These are phyloP conservation scores for Cyclargus thomasi DNA, from an alignment of 1,140 invertebrate species.

Conservation along the genomic window DNA sequence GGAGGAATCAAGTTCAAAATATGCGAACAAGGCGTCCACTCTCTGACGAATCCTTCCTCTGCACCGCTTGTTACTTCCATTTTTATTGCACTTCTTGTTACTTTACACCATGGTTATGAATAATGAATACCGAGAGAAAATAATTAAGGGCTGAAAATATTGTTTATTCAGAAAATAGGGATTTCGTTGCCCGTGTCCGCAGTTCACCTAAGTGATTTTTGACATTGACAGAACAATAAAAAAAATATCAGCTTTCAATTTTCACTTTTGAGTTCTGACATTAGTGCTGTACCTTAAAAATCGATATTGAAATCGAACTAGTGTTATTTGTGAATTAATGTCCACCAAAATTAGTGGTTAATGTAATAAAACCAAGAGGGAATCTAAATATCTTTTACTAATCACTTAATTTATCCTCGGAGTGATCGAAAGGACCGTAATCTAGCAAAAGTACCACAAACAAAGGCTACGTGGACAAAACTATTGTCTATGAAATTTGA, in stretches of 20 bases:
- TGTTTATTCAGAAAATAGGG: constrained; percentile 6
- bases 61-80: constrained; percentile 73
- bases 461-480: constrained; percentile 5
- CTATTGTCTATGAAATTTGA: constrained; percentile 2
- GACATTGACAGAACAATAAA: constrained; percentile 1
- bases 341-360: too few species aligned
- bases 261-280: not conserved
- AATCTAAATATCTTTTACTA: too few species aligned
- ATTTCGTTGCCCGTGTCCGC: not conserved
- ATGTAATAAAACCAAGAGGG: too few species aligned
- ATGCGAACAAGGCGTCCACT: constrained; percentile 88
- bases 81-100: constrained; percentile 26
- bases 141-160: not conserved
- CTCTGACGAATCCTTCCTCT: constrained; percentile 80
- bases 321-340: too few species aligned
- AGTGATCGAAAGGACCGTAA: not conserved
- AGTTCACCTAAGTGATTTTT: not conserved
- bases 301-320: too few species aligned
- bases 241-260: not conserved
- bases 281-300: too few species aligned
- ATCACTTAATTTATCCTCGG: not conserved
- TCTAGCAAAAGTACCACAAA: not conserved
- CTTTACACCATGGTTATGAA: constrained; percentile 20
- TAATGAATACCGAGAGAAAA: not conserved
- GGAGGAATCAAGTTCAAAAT: constrained; percentile 87